Conservation (phyloP, 2,888 invertebrate genomes). For the Drosophila rellima region DNA sequence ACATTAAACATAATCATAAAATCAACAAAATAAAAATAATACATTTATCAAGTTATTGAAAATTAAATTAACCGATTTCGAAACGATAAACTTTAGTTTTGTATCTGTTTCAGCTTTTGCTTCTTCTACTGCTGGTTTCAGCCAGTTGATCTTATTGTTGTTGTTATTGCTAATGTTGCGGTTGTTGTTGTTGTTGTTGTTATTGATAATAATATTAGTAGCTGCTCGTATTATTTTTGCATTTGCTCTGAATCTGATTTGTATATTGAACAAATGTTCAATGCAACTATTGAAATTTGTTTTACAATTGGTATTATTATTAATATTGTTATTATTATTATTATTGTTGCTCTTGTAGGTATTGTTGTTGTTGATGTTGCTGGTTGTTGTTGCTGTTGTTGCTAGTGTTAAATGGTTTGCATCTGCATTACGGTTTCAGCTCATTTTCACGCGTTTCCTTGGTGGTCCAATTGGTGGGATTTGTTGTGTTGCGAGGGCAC, state of each 20-base stretch:
- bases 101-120: slow-evolving; percentile 14
- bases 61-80: slow-evolving; percentile 64
- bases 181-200: slow-evolving; percentile 21
- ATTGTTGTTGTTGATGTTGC: slow-evolving; percentile 45
- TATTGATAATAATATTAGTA: slow-evolving; percentile 25
- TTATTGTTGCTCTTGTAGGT: slow-evolving; percentile 40
- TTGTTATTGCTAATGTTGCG: slow-evolving; percentile 36
- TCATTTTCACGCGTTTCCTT: slow-evolving; percentile 94
- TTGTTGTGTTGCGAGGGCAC: slow-evolving; percentile 99
- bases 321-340: slow-evolving; percentile 36
- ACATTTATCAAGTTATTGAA: slow-evolving; percentile 70
- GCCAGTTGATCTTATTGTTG: slow-evolving; percentile 16
- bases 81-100: slow-evolving; percentile 63
- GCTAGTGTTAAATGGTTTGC: slow-evolving; percentile 48
- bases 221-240: slow-evolving; percentile 37
- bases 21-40: slow-evolving; percentile 76
- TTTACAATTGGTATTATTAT: slow-evolving; percentile 29
- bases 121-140: slow-evolving; percentile 6
- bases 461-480: slow-evolving; percentile 99
- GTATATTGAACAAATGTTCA: slow-evolving; percentile 16
- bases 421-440: slow-evolving; percentile 87
- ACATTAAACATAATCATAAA: slow-evolving; percentile 76
- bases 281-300: slow-evolving; percentile 40
- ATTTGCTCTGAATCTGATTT: slow-evolving; percentile 1
- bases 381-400: slow-evolving; percentile 37